Evolutionary conservation across 2,888 invertebrate species (phyloP).

Genomic region (Drosophila mayaguana): DNA sequence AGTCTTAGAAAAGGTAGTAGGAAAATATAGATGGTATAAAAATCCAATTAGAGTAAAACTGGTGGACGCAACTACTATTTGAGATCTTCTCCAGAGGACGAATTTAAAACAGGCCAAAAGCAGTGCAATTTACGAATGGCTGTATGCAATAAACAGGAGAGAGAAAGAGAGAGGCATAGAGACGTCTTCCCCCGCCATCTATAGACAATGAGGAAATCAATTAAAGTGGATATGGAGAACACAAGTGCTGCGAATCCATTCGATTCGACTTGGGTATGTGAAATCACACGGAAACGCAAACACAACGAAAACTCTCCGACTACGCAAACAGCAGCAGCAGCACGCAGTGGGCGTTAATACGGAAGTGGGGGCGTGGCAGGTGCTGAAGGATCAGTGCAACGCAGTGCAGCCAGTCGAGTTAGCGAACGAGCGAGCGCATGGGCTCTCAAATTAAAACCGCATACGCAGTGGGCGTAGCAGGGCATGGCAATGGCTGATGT

Average conservation of each 20-base stretch:
- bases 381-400: constrained; percentile 49
- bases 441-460: constrained; percentile 73
- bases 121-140: background rate
- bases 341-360: constrained; percentile 16
- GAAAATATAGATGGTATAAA: background rate
- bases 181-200: background rate
- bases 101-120: background rate
- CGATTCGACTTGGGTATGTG: constrained; percentile 51
- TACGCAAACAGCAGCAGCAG: constrained; percentile 23
- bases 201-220: constrained; percentile 44
- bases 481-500: constrained; percentile 49
- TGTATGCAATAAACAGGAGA: background rate
- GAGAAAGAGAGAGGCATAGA: background rate
- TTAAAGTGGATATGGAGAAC: constrained; percentile 47
- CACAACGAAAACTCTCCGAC: constrained; percentile 30
- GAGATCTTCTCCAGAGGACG: background rate
- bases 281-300: constrained; percentile 64
- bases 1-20: background rate
- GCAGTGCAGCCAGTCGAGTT: constrained; percentile 20
- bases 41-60: background rate
- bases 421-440: constrained; percentile 3
- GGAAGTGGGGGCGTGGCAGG: constrained; percentile 32
- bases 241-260: constrained; percentile 21
- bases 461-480: constrained; percentile 48
- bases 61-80: background rate